These are phyloP conservation scores for Chorisops tibialis DNA, from an alignment of 2,888 invertebrate species.

Conservation along the genomic window DNA sequence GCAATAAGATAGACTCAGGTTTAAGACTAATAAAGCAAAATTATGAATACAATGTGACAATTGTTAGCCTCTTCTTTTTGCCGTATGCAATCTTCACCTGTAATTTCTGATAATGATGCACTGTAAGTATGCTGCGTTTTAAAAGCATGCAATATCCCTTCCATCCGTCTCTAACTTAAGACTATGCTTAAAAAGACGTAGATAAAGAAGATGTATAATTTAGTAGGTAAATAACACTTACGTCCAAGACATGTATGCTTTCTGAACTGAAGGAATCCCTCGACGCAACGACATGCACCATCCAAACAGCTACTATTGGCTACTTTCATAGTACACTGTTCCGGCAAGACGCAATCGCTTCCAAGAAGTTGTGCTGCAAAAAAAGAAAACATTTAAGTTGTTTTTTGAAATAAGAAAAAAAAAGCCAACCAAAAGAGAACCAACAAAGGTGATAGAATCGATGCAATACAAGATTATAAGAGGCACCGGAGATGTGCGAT, in stretches of 20 bases:
- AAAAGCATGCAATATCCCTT: too few species aligned
- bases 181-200: not conserved
- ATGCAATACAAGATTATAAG: not conserved
- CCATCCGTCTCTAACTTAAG: not conserved
- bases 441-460: not conserved
- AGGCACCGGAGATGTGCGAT: not conserved
- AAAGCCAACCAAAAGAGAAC: not conserved
- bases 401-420: not conserved
- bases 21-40: too few species aligned
- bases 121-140: too few species aligned
- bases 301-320: constrained; percentile 83
- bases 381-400: constrained; percentile 38
- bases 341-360: constrained; percentile 75
- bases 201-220: not conserved
- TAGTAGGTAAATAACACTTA: constrained; percentile 57
- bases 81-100: too few species aligned
- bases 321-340: constrained; percentile 85
- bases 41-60: too few species aligned
- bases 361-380: constrained; percentile 79
- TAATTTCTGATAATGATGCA: too few species aligned
- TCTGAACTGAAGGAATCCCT: constrained; percentile 81
- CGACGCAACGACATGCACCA: constrained; percentile 78
- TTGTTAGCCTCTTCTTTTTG: too few species aligned
- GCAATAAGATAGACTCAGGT: too few species aligned
- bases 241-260: constrained; percentile 87